Evolutionary conservation across 2,888 invertebrate genomes (phyloP).

Genomic region (Drosophila mulleri): DNA sequence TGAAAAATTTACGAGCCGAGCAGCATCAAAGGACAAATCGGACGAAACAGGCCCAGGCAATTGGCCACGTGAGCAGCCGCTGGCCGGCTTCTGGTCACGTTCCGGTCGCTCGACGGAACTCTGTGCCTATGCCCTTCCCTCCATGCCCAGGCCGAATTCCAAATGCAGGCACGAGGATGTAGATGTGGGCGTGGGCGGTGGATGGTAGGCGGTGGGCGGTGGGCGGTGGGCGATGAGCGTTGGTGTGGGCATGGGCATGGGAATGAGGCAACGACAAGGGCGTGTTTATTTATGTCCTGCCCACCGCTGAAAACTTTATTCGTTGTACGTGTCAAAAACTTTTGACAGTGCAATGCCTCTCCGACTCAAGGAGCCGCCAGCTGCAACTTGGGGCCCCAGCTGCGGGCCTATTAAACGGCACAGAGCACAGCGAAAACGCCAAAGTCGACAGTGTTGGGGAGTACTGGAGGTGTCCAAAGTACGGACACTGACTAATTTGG

Average conservation of each 20-base stretch:
- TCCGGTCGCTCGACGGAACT: constrained; percentile 31
- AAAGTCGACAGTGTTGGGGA: background rate
- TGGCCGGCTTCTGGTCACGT: constrained; percentile 61
- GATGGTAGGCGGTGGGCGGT: no score
- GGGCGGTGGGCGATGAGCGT: background rate
- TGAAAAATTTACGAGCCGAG: constrained; percentile 70
- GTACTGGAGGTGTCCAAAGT: constrained; percentile 43
- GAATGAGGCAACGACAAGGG: constrained; percentile 37
- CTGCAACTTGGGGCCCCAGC: constrained; percentile 58
- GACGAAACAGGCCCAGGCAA: constrained; percentile 52
- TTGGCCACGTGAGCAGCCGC: constrained; percentile 46
- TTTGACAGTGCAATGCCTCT: constrained; percentile 72
- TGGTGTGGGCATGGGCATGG: background rate
- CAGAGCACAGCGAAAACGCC: constrained; percentile 11
- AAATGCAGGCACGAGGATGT: background rate
- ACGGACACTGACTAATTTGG: constrained; percentile 68
- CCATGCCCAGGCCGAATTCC: background rate
- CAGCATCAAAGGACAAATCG: constrained; percentile 66
- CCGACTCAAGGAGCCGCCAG: constrained; percentile 52
- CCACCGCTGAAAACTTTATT: constrained; percentile 74
- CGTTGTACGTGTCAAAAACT: constrained; percentile 76
- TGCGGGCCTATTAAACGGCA: constrained; percentile 59
- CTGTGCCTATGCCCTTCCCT: background rate
- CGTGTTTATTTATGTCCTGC: constrained; percentile 74
- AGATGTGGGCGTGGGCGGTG: constrained; percentile 1